Conservation (phyloP, 2,797 vertebrate genomes). For the Falco naumanni region DNA sequence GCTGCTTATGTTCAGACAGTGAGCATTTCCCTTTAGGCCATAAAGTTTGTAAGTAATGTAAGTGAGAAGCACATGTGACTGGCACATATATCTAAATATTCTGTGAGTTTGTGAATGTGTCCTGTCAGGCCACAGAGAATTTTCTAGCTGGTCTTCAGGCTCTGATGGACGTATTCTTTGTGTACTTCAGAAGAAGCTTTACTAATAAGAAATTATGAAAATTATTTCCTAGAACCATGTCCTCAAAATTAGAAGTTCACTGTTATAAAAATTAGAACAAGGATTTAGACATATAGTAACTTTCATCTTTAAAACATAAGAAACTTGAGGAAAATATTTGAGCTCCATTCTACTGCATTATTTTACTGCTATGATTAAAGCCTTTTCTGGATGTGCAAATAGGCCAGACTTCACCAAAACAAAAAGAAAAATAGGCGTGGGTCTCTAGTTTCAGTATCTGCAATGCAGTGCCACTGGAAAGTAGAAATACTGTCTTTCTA, state of each 20-base stretch:
- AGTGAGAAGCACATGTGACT: constrained; percentile 4
- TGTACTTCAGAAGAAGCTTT: background rate
- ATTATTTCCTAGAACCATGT: background rate
- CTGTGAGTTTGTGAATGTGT: background rate
- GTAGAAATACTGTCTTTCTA: constrained; percentile 59
- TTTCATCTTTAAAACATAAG: background rate
- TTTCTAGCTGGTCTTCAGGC: background rate
- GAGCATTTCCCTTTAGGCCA: constrained; percentile 32
- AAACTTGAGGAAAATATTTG: background rate
- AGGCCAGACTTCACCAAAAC: background rate
- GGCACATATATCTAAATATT: background rate
- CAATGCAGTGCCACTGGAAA: constrained; percentile 44
- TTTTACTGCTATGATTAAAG: background rate
- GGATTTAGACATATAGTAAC: background rate
- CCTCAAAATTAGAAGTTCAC: background rate
- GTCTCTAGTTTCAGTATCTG: constrained; percentile 26
- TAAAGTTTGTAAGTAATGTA: constrained; percentile 6
- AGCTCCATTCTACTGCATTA: background rate
- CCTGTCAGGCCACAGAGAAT: background rate
- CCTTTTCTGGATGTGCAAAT: background rate
- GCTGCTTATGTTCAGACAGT: background rate
- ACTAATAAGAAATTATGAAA: background rate
- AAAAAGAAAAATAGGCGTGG: background rate
- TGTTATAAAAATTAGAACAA: background rate
- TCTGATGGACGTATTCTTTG: background rate